Base-by-base conservation (phyloP, 1,140 invertebrate genomes). In the Drosophila parabipectinata region DNA sequence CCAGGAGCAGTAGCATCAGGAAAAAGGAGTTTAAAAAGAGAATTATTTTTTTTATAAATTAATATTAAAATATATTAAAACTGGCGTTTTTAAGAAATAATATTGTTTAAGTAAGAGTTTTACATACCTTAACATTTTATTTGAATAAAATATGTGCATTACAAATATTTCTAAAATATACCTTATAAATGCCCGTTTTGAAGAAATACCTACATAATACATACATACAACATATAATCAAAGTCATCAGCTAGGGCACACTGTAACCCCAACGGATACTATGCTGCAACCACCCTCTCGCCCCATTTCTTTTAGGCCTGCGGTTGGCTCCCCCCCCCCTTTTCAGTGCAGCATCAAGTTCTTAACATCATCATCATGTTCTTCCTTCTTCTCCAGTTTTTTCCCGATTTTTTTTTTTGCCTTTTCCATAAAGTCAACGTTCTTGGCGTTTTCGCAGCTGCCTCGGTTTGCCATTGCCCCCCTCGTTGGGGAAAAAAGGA, bases 401-500 rank as follows among this genome's bases (percentile, higher is more conserved):
- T 41, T 51, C 47, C 51, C 44, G 26, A 55, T 52, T 71, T 66
- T 51, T 66, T 77, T 81, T 85, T 77, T 74, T 80, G 74, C 69
- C 64, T 64, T 85, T 81, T 85, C 74, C 82, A 87, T 78, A 87
- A 87, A 85, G 82, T 87, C 82, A 85, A 85, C 52, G 82, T 85
- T 81, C 82, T 82, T 87, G 82, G 67, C 78, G 66, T 82, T 87
- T 85, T 85, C 74, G 82, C 82, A 85, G 82, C 82, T 87, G 82
- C 82, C 61, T 51, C 63, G 63, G 50, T 64, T 77, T 72, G 60
- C 61, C 66, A 61, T 62, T 67, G 72, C 63, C 63, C 34, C 50
- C 18, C 18, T 48, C 34, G 39, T 18, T 15, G 12, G 14, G 24
- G 15, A 1, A 24, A 12, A 12, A 18, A 26, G 15, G 41, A 45